Percentiles rank a stretch among this genome's conserved stretches.
Evolutionary conservation across 2,888 invertebrate species (phyloP).

Genomic region (Polyommatus iphigenia): DNA sequence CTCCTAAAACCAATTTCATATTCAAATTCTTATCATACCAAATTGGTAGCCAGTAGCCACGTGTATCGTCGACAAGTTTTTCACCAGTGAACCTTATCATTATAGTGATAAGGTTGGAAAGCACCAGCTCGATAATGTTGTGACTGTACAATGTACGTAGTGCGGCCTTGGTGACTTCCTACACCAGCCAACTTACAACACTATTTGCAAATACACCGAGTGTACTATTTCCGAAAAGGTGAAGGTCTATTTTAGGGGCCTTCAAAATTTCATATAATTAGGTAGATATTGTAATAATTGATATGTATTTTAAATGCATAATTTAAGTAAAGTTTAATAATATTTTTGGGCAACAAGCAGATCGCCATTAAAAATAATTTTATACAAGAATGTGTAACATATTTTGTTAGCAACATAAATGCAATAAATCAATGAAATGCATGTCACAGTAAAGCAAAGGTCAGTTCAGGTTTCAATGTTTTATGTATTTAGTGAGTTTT

Average conservation of each 20-base stretch:
- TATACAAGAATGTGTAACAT: background rate
- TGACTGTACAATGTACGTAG: background rate
- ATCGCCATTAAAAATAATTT: background rate
- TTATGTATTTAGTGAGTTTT: background rate
- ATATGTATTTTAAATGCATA: no score
- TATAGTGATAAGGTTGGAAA: background rate
- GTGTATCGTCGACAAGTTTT: no score
- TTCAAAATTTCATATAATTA: background rate
- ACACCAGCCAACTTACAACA: conserved; percentile 16
- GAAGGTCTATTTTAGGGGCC: background rate
- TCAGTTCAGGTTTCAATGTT: background rate
- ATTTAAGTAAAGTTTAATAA: no score
- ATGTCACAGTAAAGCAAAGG: background rate
- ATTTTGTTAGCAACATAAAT: no score
- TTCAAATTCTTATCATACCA: background rate
- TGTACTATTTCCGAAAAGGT: background rate
- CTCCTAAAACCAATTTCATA: background rate
- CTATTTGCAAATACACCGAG: background rate
- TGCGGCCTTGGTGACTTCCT: conserved; percentile 6
- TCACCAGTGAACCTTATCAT: background rate
- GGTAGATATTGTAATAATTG: no score
- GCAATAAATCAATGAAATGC: no score
- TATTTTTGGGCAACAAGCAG: background rate
- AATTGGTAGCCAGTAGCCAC: background rate
- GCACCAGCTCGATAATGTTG: background rate